Evolutionary conservation across 2,113 vertebrate genomes (phyloP), one percentile per base, ranked within the genome.

Genomic region (Hippolais icterina): DNA sequence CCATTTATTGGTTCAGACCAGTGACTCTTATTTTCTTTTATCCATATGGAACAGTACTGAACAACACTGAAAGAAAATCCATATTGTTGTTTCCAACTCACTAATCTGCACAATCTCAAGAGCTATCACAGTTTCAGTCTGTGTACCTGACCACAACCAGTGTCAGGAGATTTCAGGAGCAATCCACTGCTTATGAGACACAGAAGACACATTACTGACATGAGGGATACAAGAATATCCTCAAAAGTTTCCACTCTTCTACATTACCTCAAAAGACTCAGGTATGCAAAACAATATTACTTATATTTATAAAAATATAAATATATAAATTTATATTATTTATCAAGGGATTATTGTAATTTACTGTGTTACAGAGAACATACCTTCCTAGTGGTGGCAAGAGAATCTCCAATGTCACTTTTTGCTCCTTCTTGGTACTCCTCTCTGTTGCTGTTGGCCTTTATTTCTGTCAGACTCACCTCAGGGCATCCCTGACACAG

Each of bases 381-480:
- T 97, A 98, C 98, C 98, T 98, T 98, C 59, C 94, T 96, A 75
- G 39, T 11, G 75, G 71, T 9, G 52, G 91, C 76, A 84, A 59
- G 27, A 50, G 92, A 83, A 71, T 17, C 75, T 54, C 84, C 68
- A 3, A 6, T 2, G 9, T 4, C 37, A 47, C n/a, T 72, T 53
- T 88, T 80, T 52, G 70, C 28, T 92, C 29, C 74, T 82, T 56
- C 66, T 14, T 4, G 44, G 21, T 24, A 83, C 15, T 96, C 66
- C 35, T 56, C 70, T 52, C 29, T 44, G 22, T 2, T 59, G 53
- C 24, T 59, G 37, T 6, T 54, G 42, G 75, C 52, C 78, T 90
- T 54, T n/a, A 29, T 14, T 66, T 71, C 82, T 16, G 39, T 21
- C 11, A 65, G 33, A 64, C 39, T 61, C 69, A 52, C 63, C 46